phyloP scores from a whole-genome alignment of 2,797 vertebrate genomes.

The Dallia pectoralis region DNA sequence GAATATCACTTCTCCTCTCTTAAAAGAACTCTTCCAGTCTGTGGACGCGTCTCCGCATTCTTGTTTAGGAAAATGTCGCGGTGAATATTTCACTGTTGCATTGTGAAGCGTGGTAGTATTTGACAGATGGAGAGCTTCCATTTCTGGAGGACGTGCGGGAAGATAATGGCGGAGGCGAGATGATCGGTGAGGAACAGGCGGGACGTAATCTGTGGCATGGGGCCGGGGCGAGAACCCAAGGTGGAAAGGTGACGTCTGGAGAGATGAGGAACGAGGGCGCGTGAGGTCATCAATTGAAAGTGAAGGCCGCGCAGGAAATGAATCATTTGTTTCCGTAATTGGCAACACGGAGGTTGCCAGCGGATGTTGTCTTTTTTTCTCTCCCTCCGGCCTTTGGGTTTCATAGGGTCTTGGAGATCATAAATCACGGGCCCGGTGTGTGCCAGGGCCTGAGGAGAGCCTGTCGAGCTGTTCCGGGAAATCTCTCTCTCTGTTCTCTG shows the following conservation, averaged over 20 bases:
- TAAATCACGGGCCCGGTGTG: constrained; percentile 40
- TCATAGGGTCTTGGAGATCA: constrained; percentile 33
- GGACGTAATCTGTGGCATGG: background rate
- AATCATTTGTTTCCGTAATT: constrained; percentile 36
- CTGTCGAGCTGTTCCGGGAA: constrained; percentile 39
- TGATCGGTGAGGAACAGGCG: background rate
- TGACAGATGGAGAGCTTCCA: background rate
- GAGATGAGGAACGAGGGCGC: constrained; percentile 31
- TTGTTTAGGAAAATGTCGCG: background rate
- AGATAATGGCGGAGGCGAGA: background rate
- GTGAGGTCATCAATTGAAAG: constrained; percentile 38
- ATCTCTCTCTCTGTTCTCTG: constrained; percentile 39
- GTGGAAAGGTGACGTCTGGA: constrained; percentile 9
- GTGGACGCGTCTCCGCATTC: background rate
- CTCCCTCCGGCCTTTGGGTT: constrained; percentile 28
- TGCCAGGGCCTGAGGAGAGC: constrained; percentile 36
- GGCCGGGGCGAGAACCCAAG: constrained; percentile 1
- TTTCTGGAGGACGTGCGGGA: background rate
- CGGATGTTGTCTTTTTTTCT: constrained; percentile 47
- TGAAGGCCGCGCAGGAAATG: constrained; percentile 21
- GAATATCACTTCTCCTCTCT: background rate
- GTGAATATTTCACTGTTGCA: background rate
- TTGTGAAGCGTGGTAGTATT: background rate
- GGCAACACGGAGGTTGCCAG: constrained; percentile 25
- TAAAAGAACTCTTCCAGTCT: background rate